A percentile compares a stretch with the other conserved stretches of the same genome.
Conservation (phyloP, 2,888 invertebrate species). For the Drosophila leonis region DNA sequence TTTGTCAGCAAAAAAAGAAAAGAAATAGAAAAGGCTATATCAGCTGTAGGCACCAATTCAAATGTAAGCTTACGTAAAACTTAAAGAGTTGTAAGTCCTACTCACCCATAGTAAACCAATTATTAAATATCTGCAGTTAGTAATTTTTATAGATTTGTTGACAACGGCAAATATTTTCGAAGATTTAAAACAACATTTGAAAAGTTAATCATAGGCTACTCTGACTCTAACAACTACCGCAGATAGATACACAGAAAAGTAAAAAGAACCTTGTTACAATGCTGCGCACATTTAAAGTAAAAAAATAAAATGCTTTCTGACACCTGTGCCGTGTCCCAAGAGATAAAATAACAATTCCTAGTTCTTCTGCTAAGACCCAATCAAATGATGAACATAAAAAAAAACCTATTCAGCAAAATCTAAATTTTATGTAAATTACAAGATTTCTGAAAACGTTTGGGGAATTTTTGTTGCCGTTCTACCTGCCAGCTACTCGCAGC, state of each 20-base stretch:
- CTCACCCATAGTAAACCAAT: not conserved
- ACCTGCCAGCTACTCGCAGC: not conserved
- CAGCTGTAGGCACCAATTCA: not conserved
- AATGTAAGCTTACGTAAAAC: not conserved
- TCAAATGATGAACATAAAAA: slow-evolving; percentile 2
- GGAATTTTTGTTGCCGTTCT: not conserved
- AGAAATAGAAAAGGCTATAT: not conserved
- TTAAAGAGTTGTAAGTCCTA: not conserved
- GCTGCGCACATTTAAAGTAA: not conserved
- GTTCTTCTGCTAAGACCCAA: not conserved
- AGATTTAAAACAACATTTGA: not conserved
- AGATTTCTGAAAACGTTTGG: not conserved
- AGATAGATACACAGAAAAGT: not conserved
- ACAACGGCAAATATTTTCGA: not conserved
- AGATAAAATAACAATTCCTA: not conserved
- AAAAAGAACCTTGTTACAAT: not conserved
- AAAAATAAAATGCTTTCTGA: not conserved
- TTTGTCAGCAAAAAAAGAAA: too few relatives aligned
- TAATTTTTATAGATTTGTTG: not conserved
- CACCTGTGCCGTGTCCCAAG: not conserved
- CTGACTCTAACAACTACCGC: not conserved
- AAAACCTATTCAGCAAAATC: not conserved
- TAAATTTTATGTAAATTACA: slow-evolving; percentile 9
- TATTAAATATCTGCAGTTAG: not conserved
- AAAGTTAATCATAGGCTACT: not conserved